Conservation (phyloP, 2,113 vertebrate species). For the Xiphophorus couchianus region DNA sequence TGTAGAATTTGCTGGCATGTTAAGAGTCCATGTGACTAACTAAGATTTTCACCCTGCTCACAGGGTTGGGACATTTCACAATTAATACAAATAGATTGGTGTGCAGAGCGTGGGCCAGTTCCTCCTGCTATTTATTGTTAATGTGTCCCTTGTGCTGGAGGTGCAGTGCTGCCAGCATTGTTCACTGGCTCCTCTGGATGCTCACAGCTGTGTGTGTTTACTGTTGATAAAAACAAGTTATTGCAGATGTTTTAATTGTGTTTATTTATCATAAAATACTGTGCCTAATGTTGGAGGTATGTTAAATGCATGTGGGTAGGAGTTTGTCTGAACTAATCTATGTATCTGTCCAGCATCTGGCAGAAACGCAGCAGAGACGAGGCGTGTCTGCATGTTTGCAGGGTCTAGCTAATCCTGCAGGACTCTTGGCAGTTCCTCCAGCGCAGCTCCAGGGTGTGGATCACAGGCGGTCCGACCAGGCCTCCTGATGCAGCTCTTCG, state of each 20-base stretch:
- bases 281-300: constrained; percentile 20
- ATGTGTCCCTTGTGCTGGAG: constrained; percentile 71
- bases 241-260: constrained; percentile 24
- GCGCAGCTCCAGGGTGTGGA: constrained; percentile 59
- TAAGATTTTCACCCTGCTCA: constrained; percentile 36
- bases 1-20: constrained; percentile 18
- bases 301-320: constrained; percentile 16
- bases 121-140: constrained; percentile 64
- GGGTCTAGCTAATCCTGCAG: constrained; percentile 55
- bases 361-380: constrained; percentile 40
- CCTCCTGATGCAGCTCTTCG: constrained; percentile 53
- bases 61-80: constrained; percentile 48
- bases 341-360: constrained; percentile 52
- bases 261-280: constrained; percentile 21
- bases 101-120: constrained; percentile 57
- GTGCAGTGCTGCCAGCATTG: constrained; percentile 75
- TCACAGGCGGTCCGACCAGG: constrained; percentile 14
- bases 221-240: constrained; percentile 50
- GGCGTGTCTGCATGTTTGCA: constrained; percentile 67
- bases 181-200: constrained; percentile 60
- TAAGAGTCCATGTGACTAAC: constrained; percentile 22
- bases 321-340: constrained; percentile 24
- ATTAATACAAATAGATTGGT: constrained; percentile 37
- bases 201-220: constrained; percentile 74
- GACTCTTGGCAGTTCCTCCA: constrained; percentile 52